Base-by-base conservation (phyloP, 2,888 invertebrate genomes). In the Himalopsyche japonica region DNA sequence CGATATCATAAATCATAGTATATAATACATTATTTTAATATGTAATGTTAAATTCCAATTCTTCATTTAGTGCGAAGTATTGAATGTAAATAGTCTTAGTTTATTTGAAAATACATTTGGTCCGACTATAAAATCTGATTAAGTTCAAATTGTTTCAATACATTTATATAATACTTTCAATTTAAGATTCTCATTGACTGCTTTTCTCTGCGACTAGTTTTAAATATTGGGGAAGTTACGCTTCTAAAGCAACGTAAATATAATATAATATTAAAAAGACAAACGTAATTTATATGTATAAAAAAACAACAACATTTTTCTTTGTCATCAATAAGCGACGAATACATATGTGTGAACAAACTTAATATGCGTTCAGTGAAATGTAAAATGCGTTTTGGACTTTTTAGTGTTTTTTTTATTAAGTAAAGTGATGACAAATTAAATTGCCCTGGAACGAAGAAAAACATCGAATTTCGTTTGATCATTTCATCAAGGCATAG, bases 371-470 rank as follows among this genome's bases (percentile, higher is more conserved):
- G 27, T 70, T 30, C 30, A 70, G 70, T 70, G 70, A 70, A 30
- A 70, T 70, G 70, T 70, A 70, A 70, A 70, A 70, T 27, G 70
- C 70, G 27, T 30, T 70, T 70, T 27, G 70, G 70, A 27, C 30
- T 10, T 70, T 30, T 70, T 27, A 27, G 70, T 70, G 20, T 70
- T 30, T 70, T 24, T 70, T 70, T 24, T 70, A 70, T 70, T 30
- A 70, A 70, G 70, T 57, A 30, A 70, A 30, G 70, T 81, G 81
- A 48, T 43, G 81, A 81, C 76, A 81, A 81, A 81, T 81, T 76
- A 47, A 81, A 81, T 81, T 27, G 20, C 76, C 32, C 30, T n/a
- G 76, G 76, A 47, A 27, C 76, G 34, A 70, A 76, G 81, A 76
- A 47, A 81, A 76, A 81, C 64, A 27, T 70, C 37, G 80, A 64